These are phyloP conservation scores for Nymphalis io DNA, from an alignment of 1,140 invertebrate species.

Conservation along the genomic window DNA sequence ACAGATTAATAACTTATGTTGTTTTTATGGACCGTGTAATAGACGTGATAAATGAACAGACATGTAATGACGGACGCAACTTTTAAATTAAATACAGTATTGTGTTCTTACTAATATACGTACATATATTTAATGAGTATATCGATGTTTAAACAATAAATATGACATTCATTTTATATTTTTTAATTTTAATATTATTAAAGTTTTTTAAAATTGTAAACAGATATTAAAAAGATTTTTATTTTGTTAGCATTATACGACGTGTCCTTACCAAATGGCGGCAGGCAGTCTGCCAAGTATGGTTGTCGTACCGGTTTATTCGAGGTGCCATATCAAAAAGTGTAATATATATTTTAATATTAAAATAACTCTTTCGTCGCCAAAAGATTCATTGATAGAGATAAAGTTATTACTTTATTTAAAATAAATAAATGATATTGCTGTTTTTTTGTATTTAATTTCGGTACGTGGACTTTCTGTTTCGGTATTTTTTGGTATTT, in stretches of 20 bases:
- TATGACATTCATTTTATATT: too few species aligned
- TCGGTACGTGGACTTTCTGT: neutral
- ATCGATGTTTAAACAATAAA: too few species aligned
- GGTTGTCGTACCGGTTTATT: constrained; percentile 14
- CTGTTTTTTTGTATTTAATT: neutral
- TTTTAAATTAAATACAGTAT: too few species aligned
- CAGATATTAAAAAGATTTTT: neutral
- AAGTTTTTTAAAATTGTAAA: too few species aligned
- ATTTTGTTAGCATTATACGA: neutral
- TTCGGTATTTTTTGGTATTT: too few species aligned
- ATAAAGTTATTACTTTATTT: neutral
- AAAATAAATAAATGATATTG: neutral
- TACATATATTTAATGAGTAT: too few species aligned
- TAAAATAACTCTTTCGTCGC: neutral
- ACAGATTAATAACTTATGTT: constrained; percentile 15
- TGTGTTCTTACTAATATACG: too few species aligned
- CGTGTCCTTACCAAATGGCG: constrained; percentile 16
- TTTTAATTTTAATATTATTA: too few species aligned
- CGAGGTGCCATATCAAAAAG: neutral
- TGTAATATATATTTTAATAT: constrained; percentile 2
- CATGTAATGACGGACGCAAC: too few species aligned
- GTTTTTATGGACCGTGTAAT: neutral
- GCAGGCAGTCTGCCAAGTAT: constrained; percentile 35
- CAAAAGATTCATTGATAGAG: neutral
- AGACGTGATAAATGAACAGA: too few species aligned